Base-by-base conservation (phyloP, 2,888 invertebrate species). In the Apocheima hispidaria region DNA sequence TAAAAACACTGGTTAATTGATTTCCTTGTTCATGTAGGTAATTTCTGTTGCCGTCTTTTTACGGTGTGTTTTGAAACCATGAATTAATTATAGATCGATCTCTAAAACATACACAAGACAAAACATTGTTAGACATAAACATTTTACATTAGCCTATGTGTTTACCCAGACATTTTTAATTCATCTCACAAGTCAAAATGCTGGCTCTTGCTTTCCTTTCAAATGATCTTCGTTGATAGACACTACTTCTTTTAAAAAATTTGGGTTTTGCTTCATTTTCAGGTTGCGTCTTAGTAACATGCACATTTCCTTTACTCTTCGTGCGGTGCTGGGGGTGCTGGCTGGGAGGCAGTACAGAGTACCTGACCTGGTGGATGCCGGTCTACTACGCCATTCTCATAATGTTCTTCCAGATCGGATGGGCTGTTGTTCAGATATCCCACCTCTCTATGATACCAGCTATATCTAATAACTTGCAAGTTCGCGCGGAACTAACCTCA, bases 361-460 rank as follows among this genome's bases (percentile, higher is more conserved):
- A 91, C 70, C 75, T 90, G 2, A 70, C 75, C 4, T 93, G 93
- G 93, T 93, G 93, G 93, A 88, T 93, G 82, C 89, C 94, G 0
- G 71, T 93, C 2, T 94, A 94, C 81, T 94, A 94, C 71, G 89
- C 93, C 0, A 73, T 88, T 30, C 90, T 94, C 60, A 96, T 97
- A 68, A 85, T 94, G 9, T 88, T 98, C 70, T 98, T 98, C 87
- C 98, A 99, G 91, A 96, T 97, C 70, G 98, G 98, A 10, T 99
- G 98, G 98, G 98, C 99, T 0, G 93, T 97, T 6, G 97, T 97
- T 1, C 98, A 99, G 92, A 98, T 99, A 74, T 96, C 98, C 0
- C 99, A 99, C 88, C 93, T 99, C 56, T 96, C 98, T 0, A 95
- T 99, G 85, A 98, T 98, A 74, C 98, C 98, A 1, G 95, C 95